Evolutionary conservation across 2,113 vertebrate genomes (phyloP).

Genomic region (Pterocles burchelli): DNA sequence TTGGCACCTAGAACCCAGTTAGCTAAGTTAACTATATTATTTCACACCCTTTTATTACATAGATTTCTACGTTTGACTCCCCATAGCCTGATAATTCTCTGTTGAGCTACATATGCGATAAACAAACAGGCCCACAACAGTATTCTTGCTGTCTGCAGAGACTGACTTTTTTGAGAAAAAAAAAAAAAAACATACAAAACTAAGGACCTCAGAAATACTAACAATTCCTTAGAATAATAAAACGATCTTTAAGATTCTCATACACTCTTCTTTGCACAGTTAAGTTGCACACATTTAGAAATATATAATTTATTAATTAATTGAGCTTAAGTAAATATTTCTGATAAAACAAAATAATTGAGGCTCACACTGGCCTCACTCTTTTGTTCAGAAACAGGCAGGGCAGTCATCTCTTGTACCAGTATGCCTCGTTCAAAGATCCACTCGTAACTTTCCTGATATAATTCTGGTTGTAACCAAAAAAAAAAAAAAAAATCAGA

Average conservation of each 20-base stretch:
- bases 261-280: rapidly evolving
- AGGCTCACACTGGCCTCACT: background rate
- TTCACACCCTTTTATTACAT: background rate
- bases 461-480: background rate
- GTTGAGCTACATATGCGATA: rapidly evolving
- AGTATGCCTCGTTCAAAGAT: background rate
- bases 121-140: background rate
- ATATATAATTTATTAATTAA: background rate
- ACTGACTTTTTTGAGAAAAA: background rate
- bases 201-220: background rate
- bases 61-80: background rate
- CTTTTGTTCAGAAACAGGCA: background rate
- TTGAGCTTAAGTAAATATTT: background rate
- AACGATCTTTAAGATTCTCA: background rate
- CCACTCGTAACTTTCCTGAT: background rate
- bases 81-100: background rate
- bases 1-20: background rate
- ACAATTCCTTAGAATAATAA: background rate
- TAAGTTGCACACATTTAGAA: background rate
- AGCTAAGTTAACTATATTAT: background rate
- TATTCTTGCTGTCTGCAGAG: background rate
- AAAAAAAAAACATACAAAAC: background rate
- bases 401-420: background rate
- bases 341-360: background rate
- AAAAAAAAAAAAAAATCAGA: background rate